phyloP scores from a whole-genome alignment of 2,113 vertebrate species.

The Chionomys nivalis region DNA sequence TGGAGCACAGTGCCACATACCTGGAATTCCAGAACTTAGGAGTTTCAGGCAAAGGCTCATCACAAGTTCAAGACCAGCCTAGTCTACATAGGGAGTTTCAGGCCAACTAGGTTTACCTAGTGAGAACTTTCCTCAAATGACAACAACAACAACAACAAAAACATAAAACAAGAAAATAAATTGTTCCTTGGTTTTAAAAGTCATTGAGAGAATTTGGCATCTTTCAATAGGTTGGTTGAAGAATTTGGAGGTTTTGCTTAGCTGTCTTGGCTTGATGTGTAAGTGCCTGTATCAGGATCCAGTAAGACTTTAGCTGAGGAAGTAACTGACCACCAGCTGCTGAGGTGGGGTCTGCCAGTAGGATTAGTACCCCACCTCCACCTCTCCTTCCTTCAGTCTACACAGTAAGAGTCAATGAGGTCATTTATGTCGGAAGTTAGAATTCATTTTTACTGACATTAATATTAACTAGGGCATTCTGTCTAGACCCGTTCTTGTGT shows the following conservation, averaged over 20 bases:
- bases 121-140: background rate
- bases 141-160: background rate
- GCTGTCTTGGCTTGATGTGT: constrained; percentile 8
- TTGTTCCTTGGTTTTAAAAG: background rate
- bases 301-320: background rate
- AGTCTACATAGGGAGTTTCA: background rate
- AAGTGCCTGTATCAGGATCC: background rate
- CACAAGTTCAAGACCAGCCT: background rate
- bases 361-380: background rate
- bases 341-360: background rate
- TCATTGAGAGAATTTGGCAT: constrained; percentile 5
- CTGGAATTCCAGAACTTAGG: background rate
- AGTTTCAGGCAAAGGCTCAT: background rate
- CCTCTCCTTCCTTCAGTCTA: background rate
- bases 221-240: constrained; percentile 13
- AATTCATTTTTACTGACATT: background rate
- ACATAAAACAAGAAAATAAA: background rate
- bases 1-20: background rate
- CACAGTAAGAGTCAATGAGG: background rate
- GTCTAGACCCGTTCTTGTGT: background rate
- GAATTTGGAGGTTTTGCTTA: background rate
- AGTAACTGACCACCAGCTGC: background rate
- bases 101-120: background rate
- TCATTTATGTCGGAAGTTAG: background rate
- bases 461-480: background rate